phyloP scores from a whole-genome alignment of 2,797 vertebrate species.

The Periophthalmus magnuspinnatus region DNA sequence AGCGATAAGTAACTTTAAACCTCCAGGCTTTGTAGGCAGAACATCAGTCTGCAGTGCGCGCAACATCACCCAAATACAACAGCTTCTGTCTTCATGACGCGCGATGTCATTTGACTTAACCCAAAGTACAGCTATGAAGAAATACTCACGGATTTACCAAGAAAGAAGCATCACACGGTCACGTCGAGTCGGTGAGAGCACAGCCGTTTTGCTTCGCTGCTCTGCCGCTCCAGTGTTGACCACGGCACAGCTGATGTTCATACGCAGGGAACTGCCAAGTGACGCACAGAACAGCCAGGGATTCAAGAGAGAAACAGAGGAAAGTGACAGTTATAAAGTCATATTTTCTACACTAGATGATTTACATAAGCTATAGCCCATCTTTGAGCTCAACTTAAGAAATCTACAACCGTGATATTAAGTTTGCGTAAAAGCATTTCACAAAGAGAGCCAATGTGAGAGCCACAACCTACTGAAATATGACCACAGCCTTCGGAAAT shows the following conservation, averaged over 20 bases:
- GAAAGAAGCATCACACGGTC: constrained; percentile 14
- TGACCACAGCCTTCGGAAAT: background rate
- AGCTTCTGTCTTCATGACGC: background rate
- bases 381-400: background rate
- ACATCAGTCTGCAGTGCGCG: constrained; percentile 2
- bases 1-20: constrained; percentile 36
- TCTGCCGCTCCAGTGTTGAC: background rate
- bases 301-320: background rate
- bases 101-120: too few species aligned
- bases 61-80: too few species aligned
- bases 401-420: background rate
- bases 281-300: background rate
- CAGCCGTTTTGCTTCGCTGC: background rate
- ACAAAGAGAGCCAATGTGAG: background rate
- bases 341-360: background rate
- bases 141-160: constrained; percentile 36
- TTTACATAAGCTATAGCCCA: background rate
- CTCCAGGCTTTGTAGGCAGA: background rate
- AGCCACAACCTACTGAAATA: background rate
- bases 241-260: background rate
- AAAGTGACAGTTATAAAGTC: background rate
- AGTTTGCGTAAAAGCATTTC: background rate
- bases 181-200: background rate
- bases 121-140: too few species aligned
- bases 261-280: background rate